Conservation (phyloP, 2,888 invertebrate species). For the Stramonita haemastoma region DNA sequence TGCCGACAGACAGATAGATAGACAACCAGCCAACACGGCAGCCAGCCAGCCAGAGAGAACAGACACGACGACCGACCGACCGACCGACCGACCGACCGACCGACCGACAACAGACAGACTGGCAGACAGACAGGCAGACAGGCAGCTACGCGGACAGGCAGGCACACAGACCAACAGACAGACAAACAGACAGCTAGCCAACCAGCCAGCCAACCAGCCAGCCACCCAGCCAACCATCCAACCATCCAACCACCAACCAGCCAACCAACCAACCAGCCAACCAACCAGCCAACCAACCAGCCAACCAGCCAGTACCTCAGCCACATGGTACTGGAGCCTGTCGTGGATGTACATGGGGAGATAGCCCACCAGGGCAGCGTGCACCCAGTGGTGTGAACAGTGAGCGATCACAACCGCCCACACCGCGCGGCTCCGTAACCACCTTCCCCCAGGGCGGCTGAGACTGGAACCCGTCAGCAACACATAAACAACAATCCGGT, state of each 20-base stretch:
- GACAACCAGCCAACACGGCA: not conserved
- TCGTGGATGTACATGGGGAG: constrained; percentile 46
- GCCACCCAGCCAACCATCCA: not conserved
- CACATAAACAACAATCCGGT: too few species aligned
- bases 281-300: not conserved
- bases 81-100: too few species aligned
- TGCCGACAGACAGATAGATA: not conserved
- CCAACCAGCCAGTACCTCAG: constrained; percentile 25
- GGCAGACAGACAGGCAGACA: too few species aligned
- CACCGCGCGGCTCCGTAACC: constrained; percentile 31
- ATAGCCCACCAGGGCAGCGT: constrained; percentile 40
- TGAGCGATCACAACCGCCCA: constrained; percentile 43
- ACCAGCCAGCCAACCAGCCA: too few species aligned
- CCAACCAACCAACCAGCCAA: not conserved
- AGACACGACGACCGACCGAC: too few species aligned
- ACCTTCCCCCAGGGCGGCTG: constrained; percentile 41
- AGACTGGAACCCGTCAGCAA: constrained; percentile 3
- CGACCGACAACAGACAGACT: too few species aligned
- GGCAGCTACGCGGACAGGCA: too few species aligned
- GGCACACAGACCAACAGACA: too few species aligned
- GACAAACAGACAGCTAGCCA: too few species aligned
- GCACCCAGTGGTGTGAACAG: constrained; percentile 42
- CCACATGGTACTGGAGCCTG: constrained; percentile 25
- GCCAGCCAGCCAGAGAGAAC: not conserved
- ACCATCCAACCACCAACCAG: not conserved